Evolutionary conservation across 1,140 invertebrate species (phyloP).

Genomic region (Penaeus indicus): DNA sequence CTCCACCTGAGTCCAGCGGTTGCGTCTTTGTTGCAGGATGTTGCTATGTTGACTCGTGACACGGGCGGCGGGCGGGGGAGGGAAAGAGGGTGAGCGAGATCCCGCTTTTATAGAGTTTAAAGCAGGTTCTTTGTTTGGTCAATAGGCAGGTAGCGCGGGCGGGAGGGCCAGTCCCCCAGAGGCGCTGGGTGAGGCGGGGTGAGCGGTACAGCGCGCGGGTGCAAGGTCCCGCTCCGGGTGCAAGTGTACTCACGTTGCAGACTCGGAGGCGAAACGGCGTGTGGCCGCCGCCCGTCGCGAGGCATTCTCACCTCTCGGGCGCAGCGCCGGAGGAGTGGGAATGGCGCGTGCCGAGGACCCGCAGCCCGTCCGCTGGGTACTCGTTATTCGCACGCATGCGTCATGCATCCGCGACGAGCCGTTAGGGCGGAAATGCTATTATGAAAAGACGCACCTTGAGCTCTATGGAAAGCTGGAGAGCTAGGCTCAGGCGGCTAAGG

Average conservation of each 20-base stretch:
- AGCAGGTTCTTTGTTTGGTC: no score
- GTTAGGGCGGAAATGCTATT: constrained; percentile 40
- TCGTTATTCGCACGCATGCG: constrained; percentile 36
- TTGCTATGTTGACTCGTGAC: no score
- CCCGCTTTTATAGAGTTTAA: no score
- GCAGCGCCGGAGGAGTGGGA: background rate
- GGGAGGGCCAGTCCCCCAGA: no score
- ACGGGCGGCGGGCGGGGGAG: no score
- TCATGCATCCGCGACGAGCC: constrained; percentile 1
- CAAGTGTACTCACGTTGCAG: constrained; percentile 39
- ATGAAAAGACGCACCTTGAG: constrained; percentile 25
- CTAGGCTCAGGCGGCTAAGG: constrained; percentile 29
- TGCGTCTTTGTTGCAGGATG: no score
- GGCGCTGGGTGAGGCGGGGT: background rate
- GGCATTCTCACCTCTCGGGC: background rate
- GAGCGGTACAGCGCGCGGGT: background rate
- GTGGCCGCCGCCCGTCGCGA: background rate
- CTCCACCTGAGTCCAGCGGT: no score
- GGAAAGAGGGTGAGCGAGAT: no score
- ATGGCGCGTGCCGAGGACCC: background rate
- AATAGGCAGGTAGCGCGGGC: no score
- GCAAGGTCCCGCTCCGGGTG: constrained; percentile 37
- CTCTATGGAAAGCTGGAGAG: constrained; percentile 18
- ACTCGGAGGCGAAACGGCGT: background rate
- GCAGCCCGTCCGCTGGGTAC: constrained; percentile 5